Evolutionary conservation across 2,797 vertebrate species (phyloP), one percentile per base, ranked within the genome.

Genomic region (Acanthopagrus latus): DNA sequence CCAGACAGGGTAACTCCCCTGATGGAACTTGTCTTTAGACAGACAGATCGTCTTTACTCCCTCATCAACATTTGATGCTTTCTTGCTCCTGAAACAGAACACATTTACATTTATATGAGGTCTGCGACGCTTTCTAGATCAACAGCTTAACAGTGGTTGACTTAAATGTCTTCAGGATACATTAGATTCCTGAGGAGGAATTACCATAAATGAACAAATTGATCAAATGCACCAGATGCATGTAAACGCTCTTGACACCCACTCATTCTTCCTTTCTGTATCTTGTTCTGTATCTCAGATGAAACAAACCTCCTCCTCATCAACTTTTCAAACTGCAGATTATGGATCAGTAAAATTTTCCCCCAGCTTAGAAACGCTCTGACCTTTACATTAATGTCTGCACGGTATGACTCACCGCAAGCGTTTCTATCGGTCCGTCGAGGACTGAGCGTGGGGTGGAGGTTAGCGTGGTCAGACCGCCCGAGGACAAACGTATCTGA

Each of bases 1-100:
- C 56, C 56, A 78, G 84, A 80, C 68, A 27, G 57, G 5, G 44
- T 58, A 41, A 64, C 69, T 89, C 62, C 74, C 82, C 50, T 41
- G 50, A 51, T 78, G 41, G 68, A 66, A 54, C 23, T 48, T 5
- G 23, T 66, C 80, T 71, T 25, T 46, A 68, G 47, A 73, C 29
- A 58, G 64, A 76, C 46, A 68, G 23, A 23, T 56, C 52, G 56
- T 21, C 46, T 71, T 46, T n/a, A 43, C 18, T 59, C 10, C 14
- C 46, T 70, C 51, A 23, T 63, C 64, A 18, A 43, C 21, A 44
- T 41, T 21, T 3, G 3, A 63, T 58, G 23, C 21, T 43, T 56
- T 60, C 16, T 63, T 38, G 33, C 63, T 74, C 59, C 50, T 62
- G 23, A 74, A 75, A 64, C 52, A 69, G 14, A 50, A 58, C 43